Percentiles rank a stretch among this genome's conserved stretches.
These are phyloP conservation scores for Molossus alvarezi DNA, from an alignment of 2,797 vertebrate genomes.

Conservation along the genomic window DNA sequence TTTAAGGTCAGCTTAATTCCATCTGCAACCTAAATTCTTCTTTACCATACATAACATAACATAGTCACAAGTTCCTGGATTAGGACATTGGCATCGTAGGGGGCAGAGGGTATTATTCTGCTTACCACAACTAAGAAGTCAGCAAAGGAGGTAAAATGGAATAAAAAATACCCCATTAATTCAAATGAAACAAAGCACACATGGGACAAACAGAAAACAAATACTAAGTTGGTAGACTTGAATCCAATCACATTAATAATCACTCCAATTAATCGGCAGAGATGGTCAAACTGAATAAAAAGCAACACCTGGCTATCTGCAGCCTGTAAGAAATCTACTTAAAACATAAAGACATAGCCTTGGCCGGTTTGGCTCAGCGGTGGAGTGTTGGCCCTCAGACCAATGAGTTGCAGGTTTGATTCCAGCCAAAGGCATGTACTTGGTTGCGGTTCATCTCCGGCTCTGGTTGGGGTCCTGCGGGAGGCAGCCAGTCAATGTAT, in stretches of 20 bases:
- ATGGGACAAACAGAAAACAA: slow-evolving; percentile 11
- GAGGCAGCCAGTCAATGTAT: too few species aligned
- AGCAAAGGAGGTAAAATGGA: not conserved
- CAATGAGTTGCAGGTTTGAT: too few species aligned
- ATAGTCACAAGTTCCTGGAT: not conserved
- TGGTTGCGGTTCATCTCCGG: too few species aligned
- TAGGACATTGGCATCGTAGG: not conserved
- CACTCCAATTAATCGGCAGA: slow-evolving; percentile 14
- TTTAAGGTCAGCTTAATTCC: not conserved
- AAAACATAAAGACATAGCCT: not conserved
- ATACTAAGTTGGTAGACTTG: not conserved
- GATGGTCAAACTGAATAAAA: slow-evolving; percentile 9
- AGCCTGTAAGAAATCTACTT: slow-evolving; percentile 8
- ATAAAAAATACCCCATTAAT: slow-evolving; percentile 24
- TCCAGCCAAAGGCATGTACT: too few species aligned
- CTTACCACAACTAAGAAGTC: not conserved
- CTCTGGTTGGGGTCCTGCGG: too few species aligned
- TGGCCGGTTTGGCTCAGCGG: too few species aligned
- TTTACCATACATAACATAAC: not conserved
- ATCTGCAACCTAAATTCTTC: not conserved
- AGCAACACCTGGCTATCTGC: not conserved
- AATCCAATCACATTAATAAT: not conserved
- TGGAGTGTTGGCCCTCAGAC: too few species aligned
- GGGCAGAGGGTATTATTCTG: not conserved
- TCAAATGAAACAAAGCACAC: not conserved